Conservation (phyloP, 2,113 vertebrate species). For the Hassar affinis region DNA sequence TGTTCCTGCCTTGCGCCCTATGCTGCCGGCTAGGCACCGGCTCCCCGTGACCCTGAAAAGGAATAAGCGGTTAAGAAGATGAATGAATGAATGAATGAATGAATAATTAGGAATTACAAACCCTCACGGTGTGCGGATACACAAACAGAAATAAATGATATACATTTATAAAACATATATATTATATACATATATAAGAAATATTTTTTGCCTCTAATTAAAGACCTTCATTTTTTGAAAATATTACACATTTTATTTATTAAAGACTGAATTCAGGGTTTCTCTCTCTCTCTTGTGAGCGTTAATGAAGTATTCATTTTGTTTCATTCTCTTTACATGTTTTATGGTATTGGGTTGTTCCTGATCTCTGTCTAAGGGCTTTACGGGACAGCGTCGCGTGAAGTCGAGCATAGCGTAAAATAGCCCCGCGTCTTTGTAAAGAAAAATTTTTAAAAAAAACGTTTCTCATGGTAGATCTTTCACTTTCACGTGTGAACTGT, state of each 20-base stretch:
- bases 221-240: background rate
- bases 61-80: too few relatives aligned
- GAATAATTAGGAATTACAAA: too few relatives aligned
- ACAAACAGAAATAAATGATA: slow-evolving; percentile 2
- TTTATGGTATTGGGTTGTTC: background rate
- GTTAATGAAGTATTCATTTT: too few relatives aligned
- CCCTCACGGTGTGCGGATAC: background rate
- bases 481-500: background rate
- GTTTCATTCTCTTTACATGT: too few relatives aligned
- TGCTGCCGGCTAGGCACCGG: too few relatives aligned
- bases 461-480: background rate
- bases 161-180: background rate
- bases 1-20: too few relatives aligned
- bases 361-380: background rate
- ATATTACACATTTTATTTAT: background rate
- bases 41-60: too few relatives aligned
- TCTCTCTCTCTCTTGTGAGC: too few relatives aligned
- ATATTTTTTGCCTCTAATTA: background rate
- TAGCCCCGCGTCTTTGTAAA: background rate
- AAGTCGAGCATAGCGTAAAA: background rate
- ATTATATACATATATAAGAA: background rate
- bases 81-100: too few relatives aligned
- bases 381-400: background rate
- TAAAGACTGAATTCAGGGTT: background rate
- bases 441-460: background rate